Conservation (phyloP, 1,140 invertebrate genomes). For the Bactericera cockerelli region DNA sequence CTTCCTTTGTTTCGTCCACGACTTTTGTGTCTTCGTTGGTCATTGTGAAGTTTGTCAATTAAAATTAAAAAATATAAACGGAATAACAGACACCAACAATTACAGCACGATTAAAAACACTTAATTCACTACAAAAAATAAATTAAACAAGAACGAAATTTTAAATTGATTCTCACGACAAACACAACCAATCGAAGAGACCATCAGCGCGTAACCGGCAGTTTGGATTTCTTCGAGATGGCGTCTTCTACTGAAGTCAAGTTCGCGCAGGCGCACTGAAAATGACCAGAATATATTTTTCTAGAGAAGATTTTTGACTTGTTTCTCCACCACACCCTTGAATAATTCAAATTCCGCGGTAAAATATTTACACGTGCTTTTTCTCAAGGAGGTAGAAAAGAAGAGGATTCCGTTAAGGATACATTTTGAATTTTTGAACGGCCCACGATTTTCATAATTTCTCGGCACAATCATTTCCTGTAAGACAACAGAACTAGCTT, state of each 20-base stretch:
- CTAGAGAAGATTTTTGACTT: neutral
- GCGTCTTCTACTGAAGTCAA: neutral
- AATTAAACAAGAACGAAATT: no score
- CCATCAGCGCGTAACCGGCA: neutral
- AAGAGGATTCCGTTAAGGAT: no score
- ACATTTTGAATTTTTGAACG: no score
- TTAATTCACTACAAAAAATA: neutral
- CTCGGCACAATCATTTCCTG: no score
- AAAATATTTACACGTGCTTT: no score
- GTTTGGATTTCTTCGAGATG: neutral
- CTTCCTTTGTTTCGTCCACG: slow-evolving; percentile 5
- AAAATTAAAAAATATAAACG: slow-evolving; percentile 6
- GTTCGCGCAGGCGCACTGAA: neutral
- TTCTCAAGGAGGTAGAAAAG: no score
- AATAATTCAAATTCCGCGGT: neutral
- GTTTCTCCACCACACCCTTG: neutral
- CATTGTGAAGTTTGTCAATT: neutral
- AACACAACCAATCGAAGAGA: neutral
- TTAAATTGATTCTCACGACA: neutral
- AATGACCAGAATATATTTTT: no score
- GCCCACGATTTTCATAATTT: no score
- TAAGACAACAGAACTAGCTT: no score
- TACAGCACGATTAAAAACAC: neutral
- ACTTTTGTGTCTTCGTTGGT: neutral
- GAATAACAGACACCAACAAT: no score